phyloP scores from a whole-genome alignment of 2,888 invertebrate species.

The Macrophya annulata region DNA sequence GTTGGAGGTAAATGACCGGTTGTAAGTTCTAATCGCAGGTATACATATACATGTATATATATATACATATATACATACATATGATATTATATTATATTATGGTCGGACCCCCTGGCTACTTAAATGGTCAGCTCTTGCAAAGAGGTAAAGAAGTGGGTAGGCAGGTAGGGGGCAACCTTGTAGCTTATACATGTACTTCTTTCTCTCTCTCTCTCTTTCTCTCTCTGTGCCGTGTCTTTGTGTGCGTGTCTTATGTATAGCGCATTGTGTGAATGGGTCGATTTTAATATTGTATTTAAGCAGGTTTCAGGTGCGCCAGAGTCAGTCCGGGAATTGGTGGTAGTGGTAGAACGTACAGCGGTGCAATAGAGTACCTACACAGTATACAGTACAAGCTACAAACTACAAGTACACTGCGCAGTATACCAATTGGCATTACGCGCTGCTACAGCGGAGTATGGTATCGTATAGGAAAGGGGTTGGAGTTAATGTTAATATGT shows the following conservation, averaged over 20 bases:
- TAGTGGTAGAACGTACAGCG: neutral
- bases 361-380: neutral
- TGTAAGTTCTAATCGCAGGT: slow-evolving; percentile 27
- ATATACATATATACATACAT: neutral
- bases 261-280: slow-evolving; percentile 7
- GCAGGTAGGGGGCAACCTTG: neutral
- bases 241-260: neutral
- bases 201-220: neutral
- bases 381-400: neutral
- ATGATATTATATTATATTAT: slow-evolving; percentile 11
- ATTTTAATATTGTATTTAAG: slow-evolving; percentile 18
- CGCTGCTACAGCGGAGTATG: neutral
- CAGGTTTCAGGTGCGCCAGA: slow-evolving; percentile 30
- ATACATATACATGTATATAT: neutral
- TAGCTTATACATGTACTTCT: neutral
- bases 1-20: slow-evolving; percentile 46
- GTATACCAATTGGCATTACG: too few relatives aligned
- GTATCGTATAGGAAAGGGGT: neutral
- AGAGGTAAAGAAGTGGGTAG: neutral
- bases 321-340: neutral
- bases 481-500: neutral
- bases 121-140: slow-evolving; percentile 27
- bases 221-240: neutral
- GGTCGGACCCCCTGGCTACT: slow-evolving; percentile 8
- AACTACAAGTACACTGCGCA: too few relatives aligned